These are phyloP conservation scores for Erebia palarica DNA, from an alignment of 2,888 invertebrate genomes.

Conservation along the genomic window DNA sequence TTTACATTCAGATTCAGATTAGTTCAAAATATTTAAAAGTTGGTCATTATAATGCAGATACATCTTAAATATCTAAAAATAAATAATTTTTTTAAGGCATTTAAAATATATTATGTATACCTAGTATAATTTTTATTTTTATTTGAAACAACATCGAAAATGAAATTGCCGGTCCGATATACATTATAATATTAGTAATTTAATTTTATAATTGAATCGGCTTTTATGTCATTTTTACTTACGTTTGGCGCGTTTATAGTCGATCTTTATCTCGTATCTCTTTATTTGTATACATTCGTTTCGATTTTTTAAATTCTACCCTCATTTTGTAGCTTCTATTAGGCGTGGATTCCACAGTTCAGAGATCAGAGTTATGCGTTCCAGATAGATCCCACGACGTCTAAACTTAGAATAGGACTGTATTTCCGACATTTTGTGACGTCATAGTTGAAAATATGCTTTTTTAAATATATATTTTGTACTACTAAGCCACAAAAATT, in stretches of 20 bases:
- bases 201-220: background rate
- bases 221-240: background rate
- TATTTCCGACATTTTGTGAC: no score
- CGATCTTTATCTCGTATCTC: conserved; percentile 25
- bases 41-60: background rate
- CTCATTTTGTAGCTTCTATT: conserved; percentile 9
- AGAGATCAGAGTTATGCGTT: no score
- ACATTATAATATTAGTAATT: background rate
- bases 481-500: no score
- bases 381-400: no score
- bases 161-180: background rate
- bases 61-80: no score
- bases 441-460: no score
- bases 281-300: conserved; percentile 37
- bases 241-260: conserved; percentile 22
- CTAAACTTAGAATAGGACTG: no score
- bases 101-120: background rate
- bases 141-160: background rate
- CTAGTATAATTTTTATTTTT: background rate
- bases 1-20: no score
- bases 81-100: no score
- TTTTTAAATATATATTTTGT: no score
- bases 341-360: background rate
- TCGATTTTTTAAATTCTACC: conserved; percentile 26
- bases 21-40: background rate